phyloP scores from a whole-genome alignment of 2,797 vertebrate genomes.

The Gadopsis bispinosus region DNA sequence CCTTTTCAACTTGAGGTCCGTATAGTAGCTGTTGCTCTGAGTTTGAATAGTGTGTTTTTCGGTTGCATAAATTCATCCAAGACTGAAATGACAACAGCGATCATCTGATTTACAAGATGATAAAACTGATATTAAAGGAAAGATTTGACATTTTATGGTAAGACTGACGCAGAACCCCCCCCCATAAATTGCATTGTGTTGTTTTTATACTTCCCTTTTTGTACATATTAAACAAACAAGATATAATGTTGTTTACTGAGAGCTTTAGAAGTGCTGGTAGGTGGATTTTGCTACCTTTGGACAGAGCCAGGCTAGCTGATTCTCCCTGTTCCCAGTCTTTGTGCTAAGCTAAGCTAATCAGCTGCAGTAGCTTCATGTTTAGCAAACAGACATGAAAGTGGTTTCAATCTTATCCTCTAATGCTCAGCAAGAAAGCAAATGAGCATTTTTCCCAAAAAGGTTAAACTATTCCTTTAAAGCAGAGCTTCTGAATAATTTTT shows the following conservation, averaged over 20 bases:
- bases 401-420: background rate
- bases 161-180: no score
- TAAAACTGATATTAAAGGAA: conserved; percentile 12
- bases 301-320: no score
- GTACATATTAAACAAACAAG: background rate
- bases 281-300: no score
- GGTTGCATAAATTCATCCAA: no score
- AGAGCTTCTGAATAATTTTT: background rate
- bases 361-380: background rate
- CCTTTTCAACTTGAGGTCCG: background rate
- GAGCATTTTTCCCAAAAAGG: background rate
- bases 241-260: background rate
- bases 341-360: background rate
- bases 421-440: background rate
- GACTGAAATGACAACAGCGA: conserved; percentile 22
- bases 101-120: background rate
- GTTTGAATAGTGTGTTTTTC: no score
- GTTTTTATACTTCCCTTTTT: background rate
- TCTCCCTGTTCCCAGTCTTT: no score
- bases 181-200: background rate
- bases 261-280: no score
- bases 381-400: no score
- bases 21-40: background rate
- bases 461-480: background rate
- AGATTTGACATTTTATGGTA: no score